Evolutionary conservation across 2,797 vertebrate species (phyloP), one percentile per base, ranked within the genome.

Genomic region (Chaetophractus vellerosus): DNA sequence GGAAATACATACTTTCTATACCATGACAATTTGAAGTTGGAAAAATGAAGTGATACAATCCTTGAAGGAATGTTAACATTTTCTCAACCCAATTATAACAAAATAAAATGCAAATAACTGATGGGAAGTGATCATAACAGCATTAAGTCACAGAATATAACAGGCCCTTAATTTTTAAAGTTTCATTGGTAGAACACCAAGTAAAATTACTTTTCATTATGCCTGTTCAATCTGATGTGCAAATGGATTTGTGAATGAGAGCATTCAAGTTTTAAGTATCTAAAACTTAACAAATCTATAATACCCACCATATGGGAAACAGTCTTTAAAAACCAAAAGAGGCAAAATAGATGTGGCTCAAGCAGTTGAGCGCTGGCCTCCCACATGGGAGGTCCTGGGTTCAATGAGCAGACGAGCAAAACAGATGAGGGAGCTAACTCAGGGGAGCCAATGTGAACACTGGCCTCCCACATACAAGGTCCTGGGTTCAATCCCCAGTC

Each of bases 111-210:
- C 15, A 76, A 76, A 86, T 68, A 36, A 66, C 11, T 57, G 28
- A 31, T 90, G 24, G 38, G 52, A 87, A 90, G 76, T 76, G 63
- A 90, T 52, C 76, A 38, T 75, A 66, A 76, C 33, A 76, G 15
- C 33, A 69, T 57, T 81, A 85, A 85, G 8, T 48, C 33, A 93
- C 7, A 93, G 38, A 93, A 85, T 68, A 74, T 6, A 79, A 74
- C 23, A 36, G 26, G 26, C 63, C 6, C 21, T 7, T 64, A 52
- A 55, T 19, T 75, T 61, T 63, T 72, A 55, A 41, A 86, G 64
- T 66, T 90, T 71, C 16, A 23, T 1, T 74, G 50, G 26, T n/a
- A 6, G 41, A 80, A 74, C 57, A 79, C 8, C 79, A 84, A 6
- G 31, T 59, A 59, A 84, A 72, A 52, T 82, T 81, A 33, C 71